Conservation (phyloP, 2,888 invertebrate species). For the Erebia epiphron region DNA sequence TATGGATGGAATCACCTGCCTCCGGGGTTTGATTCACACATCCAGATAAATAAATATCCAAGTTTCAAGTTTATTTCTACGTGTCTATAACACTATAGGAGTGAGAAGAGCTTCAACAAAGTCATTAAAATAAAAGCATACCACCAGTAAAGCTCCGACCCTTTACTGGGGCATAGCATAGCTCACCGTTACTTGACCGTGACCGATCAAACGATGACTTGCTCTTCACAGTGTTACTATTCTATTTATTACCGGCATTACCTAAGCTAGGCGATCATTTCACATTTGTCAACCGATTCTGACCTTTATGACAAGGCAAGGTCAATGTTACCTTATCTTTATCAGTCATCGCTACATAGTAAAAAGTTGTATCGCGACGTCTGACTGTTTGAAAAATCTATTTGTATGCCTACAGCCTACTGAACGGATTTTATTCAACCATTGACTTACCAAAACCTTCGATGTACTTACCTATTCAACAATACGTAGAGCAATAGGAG, state of each 20-base stretch:
- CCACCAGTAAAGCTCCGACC: slow-evolving; percentile 52
- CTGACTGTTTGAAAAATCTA: too few species aligned
- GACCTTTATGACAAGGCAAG: slow-evolving; percentile 35
- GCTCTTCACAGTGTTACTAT: slow-evolving; percentile 44
- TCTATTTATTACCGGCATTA: slow-evolving; percentile 32
- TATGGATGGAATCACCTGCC: too few species aligned
- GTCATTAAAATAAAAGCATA: slow-evolving; percentile 27
- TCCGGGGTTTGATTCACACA: too few species aligned
- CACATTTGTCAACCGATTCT: slow-evolving; percentile 32
- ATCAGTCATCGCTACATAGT: background rate
- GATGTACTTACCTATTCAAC: too few species aligned
- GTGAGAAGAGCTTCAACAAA: background rate
- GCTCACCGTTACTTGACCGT: slow-evolving; percentile 72
- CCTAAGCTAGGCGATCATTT: slow-evolving; percentile 23
- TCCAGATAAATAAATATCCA: too few species aligned
- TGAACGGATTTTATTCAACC: too few species aligned
- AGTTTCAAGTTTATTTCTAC: too few species aligned
- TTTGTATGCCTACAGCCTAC: too few species aligned
- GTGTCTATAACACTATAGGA: background rate
- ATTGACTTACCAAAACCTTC: too few species aligned
- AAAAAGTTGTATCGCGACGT: background rate
- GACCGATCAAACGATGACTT: slow-evolving; percentile 68
- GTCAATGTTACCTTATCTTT: slow-evolving; percentile 19
- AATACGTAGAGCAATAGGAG: too few species aligned
- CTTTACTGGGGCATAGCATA: slow-evolving; percentile 69